Percentiles rank a stretch among this genome's conserved stretches.
Conservation (phyloP, 2,113 vertebrate species). For the Oreotrochilus melanogaster region DNA sequence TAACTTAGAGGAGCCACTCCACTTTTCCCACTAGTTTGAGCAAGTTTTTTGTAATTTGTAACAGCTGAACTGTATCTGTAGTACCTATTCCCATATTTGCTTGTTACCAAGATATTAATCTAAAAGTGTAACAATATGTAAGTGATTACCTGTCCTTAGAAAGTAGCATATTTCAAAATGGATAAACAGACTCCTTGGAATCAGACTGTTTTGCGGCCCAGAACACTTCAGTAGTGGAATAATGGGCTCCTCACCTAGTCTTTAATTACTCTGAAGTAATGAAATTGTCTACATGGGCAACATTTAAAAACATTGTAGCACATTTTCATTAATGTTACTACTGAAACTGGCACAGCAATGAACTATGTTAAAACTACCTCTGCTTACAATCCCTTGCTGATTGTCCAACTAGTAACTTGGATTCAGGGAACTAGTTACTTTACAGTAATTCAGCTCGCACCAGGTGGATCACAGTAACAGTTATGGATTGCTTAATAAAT, state of each 20-base stretch:
- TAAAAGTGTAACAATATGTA: background rate
- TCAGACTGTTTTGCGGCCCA: background rate
- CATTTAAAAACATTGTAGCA: background rate
- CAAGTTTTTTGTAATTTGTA: background rate
- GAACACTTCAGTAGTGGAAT: background rate
- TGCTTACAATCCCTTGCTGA: background rate
- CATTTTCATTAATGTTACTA: background rate
- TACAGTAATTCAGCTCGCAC: background rate
- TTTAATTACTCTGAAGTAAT: background rate
- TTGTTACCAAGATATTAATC: background rate
- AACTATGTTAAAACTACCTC: background rate
- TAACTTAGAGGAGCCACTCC: background rate
- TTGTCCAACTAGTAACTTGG: rapidly evolving
- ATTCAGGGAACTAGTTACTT: background rate
- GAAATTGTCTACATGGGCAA: background rate
- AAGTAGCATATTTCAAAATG: background rate
- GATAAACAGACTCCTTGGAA: background rate
- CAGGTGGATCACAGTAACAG: background rate
- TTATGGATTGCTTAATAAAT: background rate
- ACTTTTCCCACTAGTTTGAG: background rate
- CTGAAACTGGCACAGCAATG: background rate
- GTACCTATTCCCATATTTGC: background rate
- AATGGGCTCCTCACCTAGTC: background rate
- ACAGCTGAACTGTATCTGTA: background rate
- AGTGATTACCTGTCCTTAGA: background rate